Conservation (phyloP, 2,113 vertebrate genomes). For the Benitochromis conjunctus region DNA sequence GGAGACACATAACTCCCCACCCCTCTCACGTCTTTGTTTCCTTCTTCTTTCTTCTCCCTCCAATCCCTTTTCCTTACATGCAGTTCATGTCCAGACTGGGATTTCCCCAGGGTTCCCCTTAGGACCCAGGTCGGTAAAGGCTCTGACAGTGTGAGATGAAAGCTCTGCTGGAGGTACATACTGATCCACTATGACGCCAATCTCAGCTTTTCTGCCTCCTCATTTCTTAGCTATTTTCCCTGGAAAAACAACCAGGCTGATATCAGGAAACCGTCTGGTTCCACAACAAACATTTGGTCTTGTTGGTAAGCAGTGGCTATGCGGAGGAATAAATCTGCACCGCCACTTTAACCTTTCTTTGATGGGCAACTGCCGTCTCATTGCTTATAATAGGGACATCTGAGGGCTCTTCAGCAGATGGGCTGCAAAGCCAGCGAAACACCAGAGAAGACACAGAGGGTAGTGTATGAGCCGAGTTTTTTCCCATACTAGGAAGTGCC, state of each 20-base stretch:
- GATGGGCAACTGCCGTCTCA: not conserved
- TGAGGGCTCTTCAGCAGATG: not conserved
- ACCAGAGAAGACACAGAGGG: not conserved
- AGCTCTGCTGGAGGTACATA: conserved; percentile 21
- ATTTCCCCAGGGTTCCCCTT: conserved; percentile 24
- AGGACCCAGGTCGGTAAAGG: not conserved
- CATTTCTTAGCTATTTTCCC: not conserved
- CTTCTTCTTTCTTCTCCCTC: not conserved
- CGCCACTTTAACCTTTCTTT: not conserved
- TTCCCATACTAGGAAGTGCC: not conserved
- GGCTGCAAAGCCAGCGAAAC: not conserved
- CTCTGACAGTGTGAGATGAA: not conserved
- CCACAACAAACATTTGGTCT: not conserved
- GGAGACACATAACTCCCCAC: not conserved
- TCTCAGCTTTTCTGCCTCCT: not conserved
- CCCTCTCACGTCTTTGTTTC: not conserved
- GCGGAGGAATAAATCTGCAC: not conserved
- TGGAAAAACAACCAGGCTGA: not conserved
- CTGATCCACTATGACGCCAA: conserved; percentile 1
- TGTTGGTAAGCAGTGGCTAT: not conserved
- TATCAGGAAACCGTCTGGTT: not conserved
- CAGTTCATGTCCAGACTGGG: conserved; percentile 8
- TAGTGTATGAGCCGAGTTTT: not conserved
- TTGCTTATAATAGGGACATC: not conserved
- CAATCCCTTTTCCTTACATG: not conserved